Percentiles rank a stretch among this genome's conserved stretches.
Evolutionary conservation across 1,140 invertebrate species (phyloP).

Genomic region (Apis laboriosa): DNA sequence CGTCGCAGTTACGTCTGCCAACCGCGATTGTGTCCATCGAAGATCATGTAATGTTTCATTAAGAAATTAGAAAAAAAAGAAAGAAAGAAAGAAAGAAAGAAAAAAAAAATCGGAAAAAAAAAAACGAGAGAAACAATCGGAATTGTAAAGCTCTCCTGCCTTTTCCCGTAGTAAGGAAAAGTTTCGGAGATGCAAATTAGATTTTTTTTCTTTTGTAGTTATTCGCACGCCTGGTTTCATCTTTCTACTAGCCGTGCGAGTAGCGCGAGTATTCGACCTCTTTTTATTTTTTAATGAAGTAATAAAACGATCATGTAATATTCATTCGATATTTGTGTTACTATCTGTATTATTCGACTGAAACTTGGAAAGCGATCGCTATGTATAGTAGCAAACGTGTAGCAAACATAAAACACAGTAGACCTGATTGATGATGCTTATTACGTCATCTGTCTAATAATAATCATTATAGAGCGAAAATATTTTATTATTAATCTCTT

Average conservation of each 20-base stretch:
- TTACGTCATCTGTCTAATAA: conserved; percentile 6
- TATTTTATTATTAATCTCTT: neutral
- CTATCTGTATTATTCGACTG: conserved; percentile 54
- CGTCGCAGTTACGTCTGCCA: conserved; percentile 37
- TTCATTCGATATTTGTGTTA: conserved; percentile 59
- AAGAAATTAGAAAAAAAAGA: neutral
- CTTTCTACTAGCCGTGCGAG: conserved; percentile 52
- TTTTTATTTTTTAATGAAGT: conserved; percentile 54
- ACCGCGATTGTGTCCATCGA: neutral
- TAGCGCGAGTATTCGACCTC: conserved; percentile 52
- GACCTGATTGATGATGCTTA: neutral
- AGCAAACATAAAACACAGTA: conserved; percentile 16
- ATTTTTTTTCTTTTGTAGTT: conserved; percentile 43
- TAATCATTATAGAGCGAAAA: neutral
- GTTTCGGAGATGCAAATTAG: conserved; percentile 47
- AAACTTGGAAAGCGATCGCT: conserved; percentile 55
- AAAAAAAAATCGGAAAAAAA: neutral
- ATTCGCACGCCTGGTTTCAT: conserved; percentile 57
- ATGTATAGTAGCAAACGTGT: conserved; percentile 16
- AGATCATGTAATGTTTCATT: neutral
- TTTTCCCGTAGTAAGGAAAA: conserved; percentile 69
- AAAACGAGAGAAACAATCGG: neutral
- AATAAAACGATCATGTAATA: conserved; percentile 55
- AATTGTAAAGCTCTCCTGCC: conserved; percentile 51
- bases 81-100: neutral